Evolutionary conservation across 1,140 invertebrate genomes (phyloP).

Genomic region (Penaeus indicus): DNA sequence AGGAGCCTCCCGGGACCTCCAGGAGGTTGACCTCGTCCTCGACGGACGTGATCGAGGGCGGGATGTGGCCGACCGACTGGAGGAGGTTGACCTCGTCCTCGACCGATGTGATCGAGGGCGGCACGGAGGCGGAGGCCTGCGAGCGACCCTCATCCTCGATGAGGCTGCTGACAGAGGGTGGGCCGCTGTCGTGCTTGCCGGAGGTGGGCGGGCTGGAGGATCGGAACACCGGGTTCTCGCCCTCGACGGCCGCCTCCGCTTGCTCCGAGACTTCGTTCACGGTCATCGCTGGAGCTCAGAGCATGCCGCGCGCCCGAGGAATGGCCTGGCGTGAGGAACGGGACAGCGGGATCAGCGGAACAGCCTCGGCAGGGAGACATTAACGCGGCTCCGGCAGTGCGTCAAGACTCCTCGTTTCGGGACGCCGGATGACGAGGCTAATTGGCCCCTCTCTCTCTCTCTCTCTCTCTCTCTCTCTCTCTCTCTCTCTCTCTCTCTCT

Average conservation of each 20-base stretch:
- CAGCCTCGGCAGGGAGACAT: too few relatives aligned
- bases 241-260: neutral
- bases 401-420: too few relatives aligned
- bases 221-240: conserved; percentile 11
- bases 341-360: too few relatives aligned
- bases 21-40: too few relatives aligned
- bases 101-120: conserved; percentile 7
- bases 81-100: conserved; percentile 39
- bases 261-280: conserved; percentile 4
- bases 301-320: too few relatives aligned
- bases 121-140: neutral
- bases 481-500: too few relatives aligned
- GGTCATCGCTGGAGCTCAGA: neutral
- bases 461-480: neutral
- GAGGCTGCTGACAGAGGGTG: neutral
- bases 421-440: neutral
- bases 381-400: too few relatives aligned
- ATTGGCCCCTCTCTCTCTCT: neutral
- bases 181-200: neutral
- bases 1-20: too few relatives aligned
- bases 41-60: neutral
- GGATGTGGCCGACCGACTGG: neutral
- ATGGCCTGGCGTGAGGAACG: too few relatives aligned
- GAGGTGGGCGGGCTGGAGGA: neutral
- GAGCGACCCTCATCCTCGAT: neutral